Base-by-base conservation (phyloP, 2,113 vertebrate genomes). In the Cavia aperea region DNA sequence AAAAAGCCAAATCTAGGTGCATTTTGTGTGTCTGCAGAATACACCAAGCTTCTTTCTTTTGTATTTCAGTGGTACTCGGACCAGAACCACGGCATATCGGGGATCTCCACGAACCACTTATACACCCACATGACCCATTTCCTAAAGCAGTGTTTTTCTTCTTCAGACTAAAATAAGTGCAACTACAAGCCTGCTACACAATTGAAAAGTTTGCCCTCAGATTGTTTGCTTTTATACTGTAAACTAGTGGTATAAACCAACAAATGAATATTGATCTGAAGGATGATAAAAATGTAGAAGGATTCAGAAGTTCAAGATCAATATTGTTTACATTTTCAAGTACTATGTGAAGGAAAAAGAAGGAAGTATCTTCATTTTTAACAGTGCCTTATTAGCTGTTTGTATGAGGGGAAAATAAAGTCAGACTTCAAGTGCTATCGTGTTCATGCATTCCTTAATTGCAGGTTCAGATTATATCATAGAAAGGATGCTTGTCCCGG, bases 41-140 rank as follows among this genome's bases (percentile, higher is more conserved):
- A 72, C 92, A 14, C 7, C 43, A 43, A 29, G 2, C 0, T 81
- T 96, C 68, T 84, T 66, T 90, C 21, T 31, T 91, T 95, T 96
- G 63, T 93, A 79, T 98, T 98, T 94, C 98, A 99, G 99, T 99
- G 99, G 99, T 99, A 99, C 95, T 98, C 99, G 0, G 99, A 99
- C 96, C 98, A 98, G 97, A 98, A 99, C 95, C 99, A 99, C 10
- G 94, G 93, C 51, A 97, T 99, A 66, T 97, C 97, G 6, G 99
- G 98, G 81, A 97, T 98, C 62, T 99, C 99, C 92, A 96, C 93
- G 26, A 98, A 97, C 79, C 99, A 99, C 86, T 97, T 98, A 46
- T 99, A 99, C 96, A 98, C 89, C 19, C 99, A 98, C 93, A 99
- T 99, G 98, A 99, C 98, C 77, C 98, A 98, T 96, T 99, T 99